A percentile compares a stretch with the other conserved stretches of the same genome.
These are phyloP conservation scores for Chirona hameri DNA, from an alignment of 2,888 invertebrate species.

Conservation along the genomic window DNA sequence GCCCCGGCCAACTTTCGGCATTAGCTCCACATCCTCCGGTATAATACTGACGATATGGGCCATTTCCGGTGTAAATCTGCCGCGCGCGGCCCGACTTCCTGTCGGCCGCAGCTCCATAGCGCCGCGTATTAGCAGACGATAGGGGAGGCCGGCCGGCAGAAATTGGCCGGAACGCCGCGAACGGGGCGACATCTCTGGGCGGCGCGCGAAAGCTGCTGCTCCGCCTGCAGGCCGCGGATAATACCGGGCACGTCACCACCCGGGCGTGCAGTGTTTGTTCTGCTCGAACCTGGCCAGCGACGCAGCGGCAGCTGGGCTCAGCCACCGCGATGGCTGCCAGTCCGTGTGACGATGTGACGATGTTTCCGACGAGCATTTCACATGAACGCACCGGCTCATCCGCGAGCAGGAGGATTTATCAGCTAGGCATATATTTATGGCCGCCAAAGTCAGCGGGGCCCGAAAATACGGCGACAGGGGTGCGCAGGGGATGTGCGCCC, in stretches of 20 bases:
- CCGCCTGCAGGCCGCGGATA: not conserved
- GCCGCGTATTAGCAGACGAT: slow-evolving; percentile 6
- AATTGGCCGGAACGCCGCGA: not conserved
- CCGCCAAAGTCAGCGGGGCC: not conserved
- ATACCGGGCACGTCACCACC: too few species aligned
- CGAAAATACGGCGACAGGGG: not conserved
- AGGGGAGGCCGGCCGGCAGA: not conserved
- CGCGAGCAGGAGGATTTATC: not conserved
- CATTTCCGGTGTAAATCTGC: slow-evolving; percentile 12
- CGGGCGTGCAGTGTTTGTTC: not conserved
- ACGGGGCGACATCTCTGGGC: not conserved
- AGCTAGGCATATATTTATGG: not conserved
- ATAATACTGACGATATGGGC: slow-evolving; percentile 12
- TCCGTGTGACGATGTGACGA: not conserved
- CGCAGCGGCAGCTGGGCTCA: not conserved
- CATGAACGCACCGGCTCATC: not conserved
- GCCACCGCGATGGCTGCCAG: not conserved
- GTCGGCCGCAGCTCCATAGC: not conserved
- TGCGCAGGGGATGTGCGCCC: not conserved
- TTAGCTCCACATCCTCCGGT: not conserved
- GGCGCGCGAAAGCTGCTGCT: not conserved
- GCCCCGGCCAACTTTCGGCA: not conserved
- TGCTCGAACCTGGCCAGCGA: not conserved
- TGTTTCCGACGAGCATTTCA: not conserved
- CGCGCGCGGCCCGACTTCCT: not conserved